A percentile compares a stretch with the other conserved stretches of the same genome.
Conservation (phyloP, 1,140 invertebrate species). For the Riptortus pedestris region DNA sequence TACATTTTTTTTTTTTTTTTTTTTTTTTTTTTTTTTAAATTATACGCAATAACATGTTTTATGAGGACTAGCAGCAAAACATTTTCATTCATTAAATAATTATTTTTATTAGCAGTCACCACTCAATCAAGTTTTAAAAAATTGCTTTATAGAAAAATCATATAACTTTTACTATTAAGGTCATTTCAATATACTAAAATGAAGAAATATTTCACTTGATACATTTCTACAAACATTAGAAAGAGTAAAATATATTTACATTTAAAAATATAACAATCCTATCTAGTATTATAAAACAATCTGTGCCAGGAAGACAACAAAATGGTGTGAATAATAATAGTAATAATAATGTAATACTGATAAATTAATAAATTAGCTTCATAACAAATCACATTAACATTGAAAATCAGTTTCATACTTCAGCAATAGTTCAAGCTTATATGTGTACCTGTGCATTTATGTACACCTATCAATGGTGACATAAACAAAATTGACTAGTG, state of each 20-base stretch:
- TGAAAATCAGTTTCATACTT: neutral
- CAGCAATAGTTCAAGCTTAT: neutral
- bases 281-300: neutral
- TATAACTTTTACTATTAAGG: neutral
- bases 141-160: neutral
- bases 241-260: neutral
- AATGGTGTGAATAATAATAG: neutral
- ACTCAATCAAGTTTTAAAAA: neutral
- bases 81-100: neutral
- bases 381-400: neutral
- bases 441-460: neutral
- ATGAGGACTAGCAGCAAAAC: neutral
- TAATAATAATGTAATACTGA: neutral
- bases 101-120: slow-evolving; percentile 8
- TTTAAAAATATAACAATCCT: neutral
- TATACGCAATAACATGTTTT: neutral
- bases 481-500: slow-evolving; percentile 4
- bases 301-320: neutral
- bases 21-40: neutral
- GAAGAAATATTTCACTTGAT: neutral
- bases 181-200: neutral
- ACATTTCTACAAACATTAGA: neutral
- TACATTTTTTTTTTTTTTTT: neutral
- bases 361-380: neutral
- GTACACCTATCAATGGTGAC: neutral